phyloP scores from a whole-genome alignment of 2,113 vertebrate species.

The Pterocles gutturalis region DNA sequence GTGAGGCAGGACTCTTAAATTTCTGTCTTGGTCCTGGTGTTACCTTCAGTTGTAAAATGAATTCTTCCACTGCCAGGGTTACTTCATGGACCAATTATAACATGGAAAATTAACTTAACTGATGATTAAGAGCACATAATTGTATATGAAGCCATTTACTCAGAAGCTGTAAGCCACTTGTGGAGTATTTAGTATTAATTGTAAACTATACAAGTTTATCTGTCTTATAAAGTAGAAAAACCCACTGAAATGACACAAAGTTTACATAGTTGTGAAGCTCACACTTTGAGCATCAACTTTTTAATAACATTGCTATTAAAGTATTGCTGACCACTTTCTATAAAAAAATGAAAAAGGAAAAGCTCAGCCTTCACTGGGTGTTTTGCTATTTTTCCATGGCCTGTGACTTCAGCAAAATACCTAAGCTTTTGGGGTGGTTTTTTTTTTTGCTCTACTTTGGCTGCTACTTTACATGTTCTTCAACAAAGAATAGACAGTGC shows the following conservation, averaged over 20 bases:
- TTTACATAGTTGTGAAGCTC: background rate
- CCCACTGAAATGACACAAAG: background rate
- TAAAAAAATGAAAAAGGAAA: background rate
- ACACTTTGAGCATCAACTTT: background rate
- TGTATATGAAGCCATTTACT: background rate
- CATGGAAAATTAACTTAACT: background rate
- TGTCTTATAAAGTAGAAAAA: background rate
- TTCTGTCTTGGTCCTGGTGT: background rate
- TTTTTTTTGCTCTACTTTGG: background rate
- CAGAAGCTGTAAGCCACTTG: background rate
- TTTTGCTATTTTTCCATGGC: background rate
- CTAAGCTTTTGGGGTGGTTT: background rate
- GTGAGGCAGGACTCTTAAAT: background rate
- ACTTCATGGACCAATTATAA: background rate
- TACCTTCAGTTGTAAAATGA: background rate
- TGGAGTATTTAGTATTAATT: background rate
- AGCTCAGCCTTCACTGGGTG: background rate
- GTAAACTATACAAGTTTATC: background rate
- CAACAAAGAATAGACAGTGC: background rate
- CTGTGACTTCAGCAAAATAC: background rate
- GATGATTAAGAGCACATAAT: background rate
- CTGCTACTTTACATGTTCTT: background rate
- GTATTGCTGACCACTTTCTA: background rate
- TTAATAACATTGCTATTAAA: background rate
- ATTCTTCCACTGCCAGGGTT: background rate